A percentile compares a stretch with the other conserved stretches of the same genome.
phyloP scores from a whole-genome alignment of 2,888 invertebrate species.

The Itoplectis maculator region DNA sequence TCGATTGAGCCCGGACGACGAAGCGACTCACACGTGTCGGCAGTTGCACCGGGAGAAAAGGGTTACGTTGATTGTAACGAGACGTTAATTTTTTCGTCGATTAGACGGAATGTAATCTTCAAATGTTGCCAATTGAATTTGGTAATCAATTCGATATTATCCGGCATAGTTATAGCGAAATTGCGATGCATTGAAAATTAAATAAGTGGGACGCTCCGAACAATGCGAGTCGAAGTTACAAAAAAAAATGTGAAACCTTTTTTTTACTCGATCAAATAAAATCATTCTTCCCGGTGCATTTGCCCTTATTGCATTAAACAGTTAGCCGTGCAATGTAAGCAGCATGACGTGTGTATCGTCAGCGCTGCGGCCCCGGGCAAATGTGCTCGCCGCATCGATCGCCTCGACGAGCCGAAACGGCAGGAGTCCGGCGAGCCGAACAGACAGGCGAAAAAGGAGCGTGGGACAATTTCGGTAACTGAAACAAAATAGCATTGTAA shows the following conservation, averaged over 20 bases:
- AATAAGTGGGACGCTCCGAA: too few relatives aligned
- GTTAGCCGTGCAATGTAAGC: constrained; percentile 24
- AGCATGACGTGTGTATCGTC: neutral
- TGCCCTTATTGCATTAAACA: constrained; percentile 14
- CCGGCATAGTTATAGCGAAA: too few relatives aligned
- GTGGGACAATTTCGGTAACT: constrained; percentile 22
- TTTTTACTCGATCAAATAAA: neutral
- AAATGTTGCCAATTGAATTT: neutral
- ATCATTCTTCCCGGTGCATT: neutral
- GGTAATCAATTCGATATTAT: neutral
- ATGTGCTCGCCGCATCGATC: constrained; percentile 7
- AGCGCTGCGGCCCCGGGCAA: neutral
- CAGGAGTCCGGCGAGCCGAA: neutral
- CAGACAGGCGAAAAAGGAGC: neutral
- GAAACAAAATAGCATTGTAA: constrained; percentile 30
- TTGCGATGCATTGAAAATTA: too few relatives aligned
- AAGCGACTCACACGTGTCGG: neutral
- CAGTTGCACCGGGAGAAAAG: neutral
- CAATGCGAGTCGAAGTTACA: neutral
- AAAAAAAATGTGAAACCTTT: neutral
- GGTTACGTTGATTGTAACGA: neutral
- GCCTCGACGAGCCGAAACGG: neutral
- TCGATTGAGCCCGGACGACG: neutral
- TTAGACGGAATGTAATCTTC: neutral
- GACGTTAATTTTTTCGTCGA: neutral